phyloP scores from a whole-genome alignment of 64 coral and sea anemone species.

The Montipora capricornis region DNA sequence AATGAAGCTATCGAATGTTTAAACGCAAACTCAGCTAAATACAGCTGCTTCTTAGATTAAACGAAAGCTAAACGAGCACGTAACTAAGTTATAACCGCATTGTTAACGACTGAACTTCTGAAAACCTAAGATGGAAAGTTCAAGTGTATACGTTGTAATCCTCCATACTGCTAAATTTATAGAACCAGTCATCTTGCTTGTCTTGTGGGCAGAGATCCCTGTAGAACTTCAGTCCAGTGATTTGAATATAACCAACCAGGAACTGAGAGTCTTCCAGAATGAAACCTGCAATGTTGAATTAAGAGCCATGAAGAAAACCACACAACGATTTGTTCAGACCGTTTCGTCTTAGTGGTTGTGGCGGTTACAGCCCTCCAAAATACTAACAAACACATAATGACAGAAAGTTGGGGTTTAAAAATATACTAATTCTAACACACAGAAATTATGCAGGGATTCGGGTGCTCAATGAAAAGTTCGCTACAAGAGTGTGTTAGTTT shows the following conservation, averaged over 20 bases:
- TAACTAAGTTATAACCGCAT: not conserved
- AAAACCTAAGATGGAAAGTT: not conserved
- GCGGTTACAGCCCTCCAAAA: not conserved
- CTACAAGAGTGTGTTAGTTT: not conserved
- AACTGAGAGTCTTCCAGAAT: not conserved
- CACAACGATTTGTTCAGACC: not conserved
- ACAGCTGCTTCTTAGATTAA: not conserved
- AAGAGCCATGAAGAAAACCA: not conserved
- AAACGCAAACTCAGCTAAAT: not conserved
- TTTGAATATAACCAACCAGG: conserved; percentile 71
- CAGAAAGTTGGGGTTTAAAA: not conserved
- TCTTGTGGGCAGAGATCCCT: conserved; percentile 62
- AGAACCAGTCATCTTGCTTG: conserved; percentile 48
- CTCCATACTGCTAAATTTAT: conserved; percentile 37
- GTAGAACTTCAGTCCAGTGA: conserved; percentile 75
- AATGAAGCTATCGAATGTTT: not conserved
- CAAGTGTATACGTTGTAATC: conserved; percentile 74
- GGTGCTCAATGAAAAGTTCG: not conserved
- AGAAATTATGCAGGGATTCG: not conserved
- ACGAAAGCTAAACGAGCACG: not conserved
- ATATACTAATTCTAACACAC: not conserved
- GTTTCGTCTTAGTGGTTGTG: not conserved
- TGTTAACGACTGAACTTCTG: not conserved
- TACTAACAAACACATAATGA: not conserved
- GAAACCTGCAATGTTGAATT: conserved; percentile 56